Base-by-base conservation (phyloP, 2,113 vertebrate genomes). In the Terrapene triunguis region DNA sequence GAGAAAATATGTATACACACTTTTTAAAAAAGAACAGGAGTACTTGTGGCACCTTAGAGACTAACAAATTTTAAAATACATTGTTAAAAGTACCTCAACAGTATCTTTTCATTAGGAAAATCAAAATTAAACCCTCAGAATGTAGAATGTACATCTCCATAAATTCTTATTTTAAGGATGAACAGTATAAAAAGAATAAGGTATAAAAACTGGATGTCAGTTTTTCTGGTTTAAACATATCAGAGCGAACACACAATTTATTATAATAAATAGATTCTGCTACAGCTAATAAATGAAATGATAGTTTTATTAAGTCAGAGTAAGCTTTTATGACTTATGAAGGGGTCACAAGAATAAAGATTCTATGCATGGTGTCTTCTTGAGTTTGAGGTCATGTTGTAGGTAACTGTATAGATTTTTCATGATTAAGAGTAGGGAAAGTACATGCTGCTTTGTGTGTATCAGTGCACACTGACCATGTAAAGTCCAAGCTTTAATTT, bases 301-400 rank as follows among this genome's bases (percentile, higher is more conserved):
- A 83, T 96, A 78, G 4, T 85, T 98, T 98, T 96, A 96, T 96
- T 65, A 97, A 97, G 87, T 96, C 92, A 95, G 62, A 95, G 62
- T 42, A 86, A 96, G 69, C 83, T 85, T 92, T 97, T 97, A 96
- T 94, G 89, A 69, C 38, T 84, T 87, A 90, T 84, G 90, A 98
- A 87, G 94, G 89, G 80, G 92, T 95, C 95, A 83, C 92, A 96
- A 6, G 82, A 93, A 81, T 97, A 94, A 94, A 96, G 62, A 44
- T 78, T 95, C 50, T 83, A 21, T 96, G 84, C 38, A 90, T 85
- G n/a, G 10, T 90, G 50, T 87, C 91, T 82, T 96, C 82, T 88
- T 92, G 72, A 96, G 80, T 91, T 94, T 87, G 57, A 95, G 94
- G 91, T 97, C 35, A 55, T 92, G 84, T 57, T 96, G 13, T 81